phyloP scores from a whole-genome alignment of 2,888 invertebrate genomes.

The Mesopsocus fuscifrons region DNA sequence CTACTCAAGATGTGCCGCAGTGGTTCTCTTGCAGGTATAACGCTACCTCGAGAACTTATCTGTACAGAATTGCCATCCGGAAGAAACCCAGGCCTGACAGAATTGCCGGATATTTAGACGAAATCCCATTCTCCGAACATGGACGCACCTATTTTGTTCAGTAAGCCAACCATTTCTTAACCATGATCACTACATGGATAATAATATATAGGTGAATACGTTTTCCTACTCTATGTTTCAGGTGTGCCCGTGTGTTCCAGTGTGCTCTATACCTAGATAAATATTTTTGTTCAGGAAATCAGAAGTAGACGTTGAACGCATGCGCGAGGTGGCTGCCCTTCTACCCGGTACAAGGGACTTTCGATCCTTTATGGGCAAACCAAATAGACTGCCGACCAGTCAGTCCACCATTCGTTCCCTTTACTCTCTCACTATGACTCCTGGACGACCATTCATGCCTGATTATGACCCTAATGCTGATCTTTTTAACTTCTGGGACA shows the following conservation, averaged over 20 bases:
- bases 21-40: not conserved
- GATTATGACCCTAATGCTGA: not conserved
- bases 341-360: not conserved
- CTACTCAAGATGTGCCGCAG: not conserved
- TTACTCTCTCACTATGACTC: not conserved
- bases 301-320: not conserved
- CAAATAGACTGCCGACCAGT: not conserved
- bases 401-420: not conserved
- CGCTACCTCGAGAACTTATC: constrained; percentile 3
- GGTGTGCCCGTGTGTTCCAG: no score
- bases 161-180: not conserved
- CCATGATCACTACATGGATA: not conserved
- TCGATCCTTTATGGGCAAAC: not conserved
- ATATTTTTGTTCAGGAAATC: constrained; percentile 1
- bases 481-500: not conserved
- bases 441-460: not conserved
- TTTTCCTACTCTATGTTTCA: no score
- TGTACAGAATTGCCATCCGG: constrained; percentile 2
- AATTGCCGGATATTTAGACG: not conserved
- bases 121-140: not conserved
- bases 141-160: not conserved
- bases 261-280: no score
- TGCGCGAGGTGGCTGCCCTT: not conserved
- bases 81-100: not conserved
- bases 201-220: not conserved